Base-by-base conservation (phyloP, 30 jellyfish, hydroid and myxozoan species). In the Catostylus mosaicus region DNA sequence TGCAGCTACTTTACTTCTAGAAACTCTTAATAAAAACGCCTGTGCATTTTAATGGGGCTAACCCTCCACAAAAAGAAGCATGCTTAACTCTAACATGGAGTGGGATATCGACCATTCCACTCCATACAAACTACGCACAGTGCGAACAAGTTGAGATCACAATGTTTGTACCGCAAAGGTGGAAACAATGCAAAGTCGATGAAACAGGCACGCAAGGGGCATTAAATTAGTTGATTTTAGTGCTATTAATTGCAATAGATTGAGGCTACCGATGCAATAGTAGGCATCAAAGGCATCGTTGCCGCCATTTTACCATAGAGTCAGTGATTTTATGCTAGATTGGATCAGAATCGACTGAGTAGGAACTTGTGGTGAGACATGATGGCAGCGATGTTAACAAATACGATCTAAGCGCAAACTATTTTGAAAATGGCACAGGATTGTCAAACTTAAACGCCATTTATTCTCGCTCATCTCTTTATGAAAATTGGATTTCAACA, bases 321-420 rank as follows among this genome's bases (percentile, higher is more conserved):
- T 0, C 22, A 16, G 22, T 47, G 67, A 43, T 62, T 31, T 29
- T 30, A 26, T 50, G 46, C 20, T 60, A 50, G 88, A 77, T 77
- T 59, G 88, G 88, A 77, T 77, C 43, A 77, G 59, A 40, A 35
- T 30, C 70, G 88, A 38, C 88, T 77, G 88, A 77, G 88, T 77
- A 77, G 88, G 88, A 77, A 77, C 88, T 77, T 60, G 88, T 77
- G 88, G 88, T 61, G 77, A 77, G 88, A 77, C 88, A 77, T 36
- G 30, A 37, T 60, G 72, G 50, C 78, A 77, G 54, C 52, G 34
- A 31, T 72, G 67, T 72, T 70, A 35, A 23, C 65, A 70, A 36
- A 31, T 67, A 29, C 60, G 46, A 18, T 22, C 60, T 36, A 37
- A 75, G 67, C 66, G 68, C 67, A 61, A 77, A 57, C 66, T 62